Evolutionary conservation across 2,113 vertebrate species (phyloP).

Genomic region (Pseudois nayaur): DNA sequence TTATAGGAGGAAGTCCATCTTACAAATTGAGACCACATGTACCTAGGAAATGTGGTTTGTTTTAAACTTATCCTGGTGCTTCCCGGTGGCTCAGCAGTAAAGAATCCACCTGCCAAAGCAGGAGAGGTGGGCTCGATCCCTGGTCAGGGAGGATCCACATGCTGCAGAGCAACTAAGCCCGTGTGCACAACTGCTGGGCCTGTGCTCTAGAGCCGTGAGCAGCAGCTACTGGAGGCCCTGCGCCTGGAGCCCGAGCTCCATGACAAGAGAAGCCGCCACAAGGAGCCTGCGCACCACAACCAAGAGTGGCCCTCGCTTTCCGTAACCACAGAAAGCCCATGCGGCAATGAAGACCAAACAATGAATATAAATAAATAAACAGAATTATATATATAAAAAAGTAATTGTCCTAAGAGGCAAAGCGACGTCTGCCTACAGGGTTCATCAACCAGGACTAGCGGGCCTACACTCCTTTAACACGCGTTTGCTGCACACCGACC

Average conservation of each 20-base stretch:
- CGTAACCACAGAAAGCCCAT: neutral
- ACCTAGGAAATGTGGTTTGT: neutral
- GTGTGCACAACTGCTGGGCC: neutral
- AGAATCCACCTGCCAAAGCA: neutral
- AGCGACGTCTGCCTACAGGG: neutral
- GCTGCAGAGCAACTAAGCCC: fast-evolving
- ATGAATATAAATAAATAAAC: neutral
- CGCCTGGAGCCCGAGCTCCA: neutral
- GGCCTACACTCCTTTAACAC: fast-evolving
- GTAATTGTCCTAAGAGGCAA: neutral
- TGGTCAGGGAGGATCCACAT: neutral
- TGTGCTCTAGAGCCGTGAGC: neutral
- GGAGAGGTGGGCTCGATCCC: neutral
- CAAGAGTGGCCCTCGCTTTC: neutral
- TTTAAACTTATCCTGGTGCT: neutral
- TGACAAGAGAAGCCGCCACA: neutral
- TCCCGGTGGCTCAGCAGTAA: neutral
- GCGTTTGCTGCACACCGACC: fast-evolving
- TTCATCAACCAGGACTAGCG: neutral
- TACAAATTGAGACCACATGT: neutral
- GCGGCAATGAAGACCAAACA: neutral
- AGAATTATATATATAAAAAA: neutral
- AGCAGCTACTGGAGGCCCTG: neutral
- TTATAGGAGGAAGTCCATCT: neutral
- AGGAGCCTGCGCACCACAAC: neutral